Evolutionary conservation across 2,888 invertebrate genomes (phyloP), one percentile per base, ranked within the genome.

Genomic region (Pristionchus mayeri): DNA sequence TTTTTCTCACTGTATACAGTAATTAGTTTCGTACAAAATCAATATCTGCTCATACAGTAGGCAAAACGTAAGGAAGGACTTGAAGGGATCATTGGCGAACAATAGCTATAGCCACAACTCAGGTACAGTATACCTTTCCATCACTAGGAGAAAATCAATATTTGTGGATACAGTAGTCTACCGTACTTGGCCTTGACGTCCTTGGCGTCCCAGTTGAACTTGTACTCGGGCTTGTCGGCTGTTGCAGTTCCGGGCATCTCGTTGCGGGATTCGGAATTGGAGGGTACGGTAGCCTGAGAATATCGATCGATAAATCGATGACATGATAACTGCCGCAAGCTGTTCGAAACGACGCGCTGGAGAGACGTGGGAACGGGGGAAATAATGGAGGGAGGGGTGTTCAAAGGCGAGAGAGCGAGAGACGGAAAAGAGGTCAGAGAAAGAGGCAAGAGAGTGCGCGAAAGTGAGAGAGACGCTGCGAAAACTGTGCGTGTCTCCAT

Each of bases 191-290:
- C 87, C 85, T 90, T 90, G n/a, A 88, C 86, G 18, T 90, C 90
- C 86, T 88, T 88, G 78, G 86, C 86, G 81, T 91, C 91, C 91
- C 91, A 91, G 54, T 91, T 85, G 88, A 89, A 90, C 84, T 90
- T 87, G 84, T 85, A 85, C 81, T 84, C 71, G 48, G 87, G 79
- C 60, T 86, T 86, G 21, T 85, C 87, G 76, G 88, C 86, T 6
- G 48, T 30, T n/a, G 60, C 87, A 18, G 37, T 13, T 80, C 37
- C 44, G 16, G 11, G 13, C n/a, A n/a, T n/a, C 3, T 34, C 37
- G 24, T 57, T 57, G 40, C 3, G 37, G 75, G n/a, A n/a, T n/a
- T n/a, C n/a, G n/a, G n/a, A n/a, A n/a, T n/a, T n/a, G n/a, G 44
- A 21, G 54, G 16, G 37, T 80, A 78, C 80, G 54, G 80, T 57